A percentile compares a stretch with the other conserved stretches of the same genome.
phyloP scores from a whole-genome alignment of 1,140 invertebrate species.

The Leptinotarsa undecemlineata region DNA sequence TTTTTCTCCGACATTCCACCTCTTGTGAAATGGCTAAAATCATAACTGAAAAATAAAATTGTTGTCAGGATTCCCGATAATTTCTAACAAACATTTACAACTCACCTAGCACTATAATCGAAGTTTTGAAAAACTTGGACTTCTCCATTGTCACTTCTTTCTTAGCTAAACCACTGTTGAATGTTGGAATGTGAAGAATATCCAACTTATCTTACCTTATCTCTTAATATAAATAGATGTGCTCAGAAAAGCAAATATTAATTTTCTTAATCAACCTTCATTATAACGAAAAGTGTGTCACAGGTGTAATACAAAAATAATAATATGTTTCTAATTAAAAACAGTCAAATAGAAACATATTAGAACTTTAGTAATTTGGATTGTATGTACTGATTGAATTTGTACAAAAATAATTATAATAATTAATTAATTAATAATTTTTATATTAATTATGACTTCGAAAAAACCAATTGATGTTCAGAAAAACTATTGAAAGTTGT shows the following conservation, averaged over 20 bases:
- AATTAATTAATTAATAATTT: no score
- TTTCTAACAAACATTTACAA: no score
- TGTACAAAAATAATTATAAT: no score
- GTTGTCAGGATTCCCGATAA: background rate
- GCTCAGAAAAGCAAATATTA: conserved; percentile 22
- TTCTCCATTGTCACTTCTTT: background rate
- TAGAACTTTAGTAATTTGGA: no score
- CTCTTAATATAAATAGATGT: background rate
- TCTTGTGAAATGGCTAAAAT: conserved; percentile 67
- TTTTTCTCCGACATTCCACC: conserved; percentile 72
- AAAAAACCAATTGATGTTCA: no score
- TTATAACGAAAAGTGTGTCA: conserved; percentile 16
- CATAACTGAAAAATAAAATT: conserved; percentile 60
- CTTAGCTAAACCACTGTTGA: background rate
- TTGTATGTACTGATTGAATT: no score
- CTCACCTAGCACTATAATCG: conserved; percentile 7
- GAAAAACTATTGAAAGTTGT: no score
- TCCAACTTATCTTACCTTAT: conserved; percentile 15
- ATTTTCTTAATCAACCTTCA: conserved; percentile 26
- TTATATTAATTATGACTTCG: no score
- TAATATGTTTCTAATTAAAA: no score
- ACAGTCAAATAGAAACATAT: no score
- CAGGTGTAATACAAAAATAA: no score
- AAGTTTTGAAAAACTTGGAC: background rate
- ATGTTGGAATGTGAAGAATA: background rate